Percentiles rank a stretch among this genome's conserved stretches.
Conservation (phyloP, 2,888 invertebrate species). For the Euclidia mi region DNA sequence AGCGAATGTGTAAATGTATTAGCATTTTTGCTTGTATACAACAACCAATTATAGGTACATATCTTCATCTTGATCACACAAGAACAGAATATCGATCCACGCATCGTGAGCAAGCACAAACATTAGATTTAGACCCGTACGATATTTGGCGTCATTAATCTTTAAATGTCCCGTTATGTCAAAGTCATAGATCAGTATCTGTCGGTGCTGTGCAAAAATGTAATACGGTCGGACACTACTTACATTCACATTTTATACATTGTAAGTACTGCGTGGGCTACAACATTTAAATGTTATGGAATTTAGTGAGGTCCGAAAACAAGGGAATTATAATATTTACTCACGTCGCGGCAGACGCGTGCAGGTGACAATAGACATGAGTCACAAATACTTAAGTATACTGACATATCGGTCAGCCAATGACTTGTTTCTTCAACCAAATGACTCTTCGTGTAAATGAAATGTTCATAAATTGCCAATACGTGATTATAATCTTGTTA, state of each 20-base stretch:
- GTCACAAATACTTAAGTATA: conserved; percentile 13
- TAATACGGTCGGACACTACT: conserved; percentile 37
- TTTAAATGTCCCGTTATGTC: conserved; percentile 75
- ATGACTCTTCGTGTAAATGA: not conserved
- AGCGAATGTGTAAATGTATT: conserved; percentile 5
- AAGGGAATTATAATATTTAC: conserved; percentile 21
- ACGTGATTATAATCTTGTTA: not conserved
- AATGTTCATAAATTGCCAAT: not conserved
- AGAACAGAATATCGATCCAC: conserved; percentile 63
- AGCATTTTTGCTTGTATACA: conserved; percentile 4
- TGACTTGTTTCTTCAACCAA: conserved; percentile 4
- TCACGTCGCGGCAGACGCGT: conserved; percentile 15
- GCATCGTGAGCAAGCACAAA: conserved; percentile 50
- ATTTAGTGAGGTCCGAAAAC: conserved; percentile 33
- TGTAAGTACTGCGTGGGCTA: conserved; percentile 40
- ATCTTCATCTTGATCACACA: conserved; percentile 34
- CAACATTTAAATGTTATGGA: conserved; percentile 25
- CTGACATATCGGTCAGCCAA: conserved; percentile 6
- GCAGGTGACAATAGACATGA: conserved; percentile 18
- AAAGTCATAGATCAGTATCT: conserved; percentile 60
- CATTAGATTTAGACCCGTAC: conserved; percentile 64
- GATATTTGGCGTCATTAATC: conserved; percentile 75
- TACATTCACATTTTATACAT: conserved; percentile 37
- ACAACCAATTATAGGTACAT: conserved; percentile 7
- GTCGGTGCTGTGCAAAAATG: conserved; percentile 52